Evolutionary conservation across 2,888 invertebrate genomes (phyloP), one percentile per base, ranked within the genome.

Genomic region (Spodoptera littoralis): DNA sequence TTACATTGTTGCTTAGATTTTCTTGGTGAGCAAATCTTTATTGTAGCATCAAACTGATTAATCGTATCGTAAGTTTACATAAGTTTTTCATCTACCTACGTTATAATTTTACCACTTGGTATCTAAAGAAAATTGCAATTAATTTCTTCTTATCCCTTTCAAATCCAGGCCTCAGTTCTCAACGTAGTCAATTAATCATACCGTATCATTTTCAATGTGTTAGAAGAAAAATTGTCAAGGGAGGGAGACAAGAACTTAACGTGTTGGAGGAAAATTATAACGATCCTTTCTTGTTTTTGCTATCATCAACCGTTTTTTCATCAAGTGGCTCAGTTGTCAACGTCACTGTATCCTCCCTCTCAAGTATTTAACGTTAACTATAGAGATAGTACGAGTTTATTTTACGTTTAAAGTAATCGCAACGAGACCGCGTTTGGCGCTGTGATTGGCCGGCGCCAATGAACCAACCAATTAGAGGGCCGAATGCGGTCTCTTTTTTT

Each of bases 1-100:
- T 51, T 65, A 70, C 62, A 36, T 53, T 65, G 70, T 65, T 62
- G 53, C 53, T 12, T 1, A 43, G 47, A 49, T 60, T 63, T 72
- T 50, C 58, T 63, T 48, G 24, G 22, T 13, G 45, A 48, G 61
- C 56, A 24, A 41, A 27, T 24, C 11, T 51, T 57, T 9, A 9
- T 11, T 13, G 22, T 2, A 4, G 27, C 43, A 53, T 47, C 24
- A 18, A 49, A 36, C 36, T 36, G 6, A 36, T 36, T 9, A 36
- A 36, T 36, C 4, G 8, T 36, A 36, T 9, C 9, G 27, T 27
- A 27, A 27, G 5, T 27, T 27, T 27, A 27, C 5, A 27, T 27
- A 27, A 3, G 0, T 27, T 27, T 27, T 5, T 27, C 5, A 27
- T 27, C 5, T 27, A 27, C 4, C 5, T 27, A 27, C 27, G 0